Percentiles rank a stretch among this genome's conserved stretches.
These are phyloP conservation scores for Gopherus flavomarginatus DNA, from an alignment of 2,113 vertebrate species.

Conservation along the genomic window DNA sequence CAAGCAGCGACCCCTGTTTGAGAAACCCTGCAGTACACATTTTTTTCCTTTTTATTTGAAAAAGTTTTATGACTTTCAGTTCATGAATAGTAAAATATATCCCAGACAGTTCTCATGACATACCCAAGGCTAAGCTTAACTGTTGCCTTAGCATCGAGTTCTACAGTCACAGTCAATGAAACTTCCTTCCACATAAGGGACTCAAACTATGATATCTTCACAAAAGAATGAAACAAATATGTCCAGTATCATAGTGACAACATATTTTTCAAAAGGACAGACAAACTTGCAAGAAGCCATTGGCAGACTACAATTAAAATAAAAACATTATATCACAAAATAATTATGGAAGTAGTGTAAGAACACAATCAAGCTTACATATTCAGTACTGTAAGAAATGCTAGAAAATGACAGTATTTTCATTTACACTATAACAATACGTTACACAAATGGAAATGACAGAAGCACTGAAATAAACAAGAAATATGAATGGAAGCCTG, in stretches of 20 bases:
- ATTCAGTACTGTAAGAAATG: neutral
- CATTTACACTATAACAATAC: neutral
- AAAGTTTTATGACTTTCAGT: neutral
- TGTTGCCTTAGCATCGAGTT: neutral
- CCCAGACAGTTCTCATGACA: neutral
- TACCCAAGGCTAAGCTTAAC: neutral
- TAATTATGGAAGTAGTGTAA: neutral
- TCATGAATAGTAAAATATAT: neutral
- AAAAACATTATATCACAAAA: neutral
- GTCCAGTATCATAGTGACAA: neutral
- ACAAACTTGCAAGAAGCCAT: neutral
- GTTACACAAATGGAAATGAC: neutral
- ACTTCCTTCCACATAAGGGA: neutral
- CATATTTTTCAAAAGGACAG: neutral
- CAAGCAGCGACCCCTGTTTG: too few species aligned
- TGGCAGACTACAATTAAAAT: neutral
- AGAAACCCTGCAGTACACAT: neutral
- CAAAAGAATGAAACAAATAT: neutral
- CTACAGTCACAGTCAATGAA: neutral
- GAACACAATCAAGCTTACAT: neutral
- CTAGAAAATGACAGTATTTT: neutral
- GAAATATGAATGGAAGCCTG: neutral
- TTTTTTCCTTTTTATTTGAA: neutral
- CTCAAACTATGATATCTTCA: neutral
- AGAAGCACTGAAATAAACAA: neutral